Evolutionary conservation across 2,888 invertebrate genomes (phyloP).

Genomic region (Drosophila cognata): DNA sequence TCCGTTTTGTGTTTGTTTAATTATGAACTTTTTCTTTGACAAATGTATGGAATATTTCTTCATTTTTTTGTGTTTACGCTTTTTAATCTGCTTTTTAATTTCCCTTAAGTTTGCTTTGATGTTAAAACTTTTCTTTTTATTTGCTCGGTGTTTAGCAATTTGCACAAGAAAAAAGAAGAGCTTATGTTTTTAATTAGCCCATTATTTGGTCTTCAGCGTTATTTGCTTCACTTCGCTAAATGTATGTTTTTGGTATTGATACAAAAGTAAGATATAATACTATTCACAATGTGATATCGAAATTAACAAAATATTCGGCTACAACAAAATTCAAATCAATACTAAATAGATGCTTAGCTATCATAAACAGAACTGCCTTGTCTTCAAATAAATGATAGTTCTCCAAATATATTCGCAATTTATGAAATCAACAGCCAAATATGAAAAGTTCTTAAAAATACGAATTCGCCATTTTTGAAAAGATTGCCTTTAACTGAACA

Average conservation of each 20-base stretch:
- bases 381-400: background rate
- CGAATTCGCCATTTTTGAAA: background rate
- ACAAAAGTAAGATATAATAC: no score
- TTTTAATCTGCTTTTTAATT: constrained; percentile 78
- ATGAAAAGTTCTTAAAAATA: background rate
- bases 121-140: constrained; percentile 65
- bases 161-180: constrained; percentile 36
- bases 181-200: constrained; percentile 73
- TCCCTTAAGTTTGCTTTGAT: constrained; percentile 73
- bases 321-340: background rate
- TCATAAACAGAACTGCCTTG: background rate
- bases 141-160: constrained; percentile 61
- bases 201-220: constrained; percentile 45
- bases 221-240: no score
- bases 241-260: background rate
- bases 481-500: background rate
- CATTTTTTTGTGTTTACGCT: constrained; percentile 23
- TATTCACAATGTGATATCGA: background rate
- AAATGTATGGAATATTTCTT: constrained; percentile 54
- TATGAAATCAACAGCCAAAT: background rate
- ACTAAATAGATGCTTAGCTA: background rate
- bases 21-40: constrained; percentile 76
- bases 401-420: background rate
- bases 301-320: background rate
- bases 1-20: constrained; percentile 79